Evolutionary conservation across 2,888 invertebrate species (phyloP), one percentile per base, ranked within the genome.

Genomic region (Dryobota labecula): DNA sequence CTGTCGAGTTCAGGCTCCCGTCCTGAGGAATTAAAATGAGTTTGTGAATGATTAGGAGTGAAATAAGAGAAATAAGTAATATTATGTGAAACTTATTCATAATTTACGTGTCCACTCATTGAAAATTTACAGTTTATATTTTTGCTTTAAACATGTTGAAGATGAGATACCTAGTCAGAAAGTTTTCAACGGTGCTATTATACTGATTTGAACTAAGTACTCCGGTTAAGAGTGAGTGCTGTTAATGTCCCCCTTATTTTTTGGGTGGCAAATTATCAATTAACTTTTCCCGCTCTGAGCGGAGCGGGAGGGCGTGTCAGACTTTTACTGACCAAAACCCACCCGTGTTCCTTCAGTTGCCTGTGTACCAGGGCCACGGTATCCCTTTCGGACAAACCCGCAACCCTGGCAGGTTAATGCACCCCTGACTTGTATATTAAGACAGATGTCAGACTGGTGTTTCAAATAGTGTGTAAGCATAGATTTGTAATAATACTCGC

Each of bases 1-100:
- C 97, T 18, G 97, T 97, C 0, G 97, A 97, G 85, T 97, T 97
- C 84, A 98, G 97, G 18, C 96, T 96, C 0, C 98, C 98, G 90
- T 99, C 99, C 98, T 98, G 87, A 1, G 0, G 1, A 82, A 71
- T 0, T 24, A 18, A 53, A 24, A 24, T 2, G 1, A 2, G 9
- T 24, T 5, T 20, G 15, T 8, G 7, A n/a, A 43, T n/a, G n/a
- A n/a, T n/a, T n/a, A n/a, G n/a, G n/a, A n/a, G n/a, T n/a, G n/a
- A n/a, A n/a, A n/a, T n/a, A n/a, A n/a, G n/a, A n/a, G n/a, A n/a
- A n/a, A n/a, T n/a, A n/a, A n/a, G n/a, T n/a, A n/a, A 47, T n/a
- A 5, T 45, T n/a, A n/a, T 4, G 4, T 11, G 47, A n/a, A 47
- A n/a, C 11, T n/a, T 11, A 47, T n/a, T 47, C 9, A 4, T 9